A percentile compares a stretch with the other conserved stretches of the same genome.
These are phyloP conservation scores for Entomobrya proxima DNA, from an alignment of 2,888 invertebrate species.

Conservation along the genomic window DNA sequence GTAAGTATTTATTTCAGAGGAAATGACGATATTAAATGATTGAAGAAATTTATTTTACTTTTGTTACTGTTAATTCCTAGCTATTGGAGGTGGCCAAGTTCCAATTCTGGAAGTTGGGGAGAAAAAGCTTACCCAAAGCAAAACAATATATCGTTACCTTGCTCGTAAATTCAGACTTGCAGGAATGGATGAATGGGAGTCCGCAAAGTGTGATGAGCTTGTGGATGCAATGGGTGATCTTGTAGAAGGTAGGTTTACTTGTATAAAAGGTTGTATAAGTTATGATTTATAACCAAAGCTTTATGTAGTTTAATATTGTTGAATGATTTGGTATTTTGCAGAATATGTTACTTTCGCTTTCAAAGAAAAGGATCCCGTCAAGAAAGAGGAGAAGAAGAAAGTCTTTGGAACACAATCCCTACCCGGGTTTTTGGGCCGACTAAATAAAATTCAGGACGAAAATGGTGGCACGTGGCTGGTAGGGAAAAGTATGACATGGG, in stretches of 20 bases:
- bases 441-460: slow-evolving; percentile 54
- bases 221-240: slow-evolving; percentile 66
- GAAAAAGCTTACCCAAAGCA: slow-evolving; percentile 74
- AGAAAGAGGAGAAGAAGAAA: slow-evolving; percentile 49
- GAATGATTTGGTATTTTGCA: not conserved
- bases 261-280: not conserved
- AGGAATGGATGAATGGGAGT: slow-evolving; percentile 72
- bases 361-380: slow-evolving; percentile 42
- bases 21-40: not conserved
- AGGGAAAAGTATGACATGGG: slow-evolving; percentile 66
- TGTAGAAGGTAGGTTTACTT: slow-evolving; percentile 43
- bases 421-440: slow-evolving; percentile 47
- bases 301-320: not conserved
- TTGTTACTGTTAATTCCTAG: slow-evolving; percentile 47
- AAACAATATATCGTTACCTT: slow-evolving; percentile 75
- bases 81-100: slow-evolving; percentile 72
- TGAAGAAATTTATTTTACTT: slow-evolving; percentile 4
- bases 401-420: slow-evolving; percentile 19
- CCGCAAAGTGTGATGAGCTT: slow-evolving; percentile 67
- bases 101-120: slow-evolving; percentile 75
- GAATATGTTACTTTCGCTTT: slow-evolving; percentile 24
- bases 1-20: slow-evolving; percentile 33
- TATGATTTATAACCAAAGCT: not conserved
- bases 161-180: slow-evolving; percentile 74
- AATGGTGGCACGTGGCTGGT: slow-evolving; percentile 62